Evolutionary conservation across 1,140 invertebrate species (phyloP), one percentile per base, ranked within the genome.

Genomic region (Drosophila sp.): DNA sequence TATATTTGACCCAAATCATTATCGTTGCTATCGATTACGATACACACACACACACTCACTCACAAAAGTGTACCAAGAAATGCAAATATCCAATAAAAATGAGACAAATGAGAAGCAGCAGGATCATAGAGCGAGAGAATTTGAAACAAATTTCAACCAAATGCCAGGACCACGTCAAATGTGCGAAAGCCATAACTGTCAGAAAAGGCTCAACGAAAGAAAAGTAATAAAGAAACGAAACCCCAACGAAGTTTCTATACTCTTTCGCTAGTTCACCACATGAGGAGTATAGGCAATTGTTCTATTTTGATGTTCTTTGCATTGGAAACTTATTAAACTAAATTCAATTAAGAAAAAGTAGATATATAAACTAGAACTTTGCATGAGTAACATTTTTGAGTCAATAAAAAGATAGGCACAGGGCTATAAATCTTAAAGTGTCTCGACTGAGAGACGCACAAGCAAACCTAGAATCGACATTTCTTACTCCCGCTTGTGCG

Each of bases 1-100:
- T 86, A 72, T 79, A 73, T 75, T 33, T 72, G 61, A 73, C 80
- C 70, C 50, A 77, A 63, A 77, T 77, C 44, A 50, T 50, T 25
- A 50, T 50, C 10, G 23, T 30, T 3, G 30, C 30, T 1, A 30
- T 30, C 40, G 40, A 17, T 17, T 11, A 41, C 40, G n/a, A 40
- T 7, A 30, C n/a, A 55, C n/a, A 58, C 30, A 35, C 33, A 56
- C 29, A 56, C n/a, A 17, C 27, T 17, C 4, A 33, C n/a, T 32
- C 11, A 57, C n/a, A 57, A 60, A 23, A 7, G 30, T 38, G 17
- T 40, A 35, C 3, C 33, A 23, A 30, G 25, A 57, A 44, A 66
- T 32, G 58, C 47, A 62, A 75, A 71, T 66, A 58, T 50, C 61
- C 27, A 57, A 57, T 62, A 66, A 56, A 58, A 44, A 11, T 32